phyloP scores from a whole-genome alignment of 2,797 vertebrate species.

The Ibycter americanus region DNA sequence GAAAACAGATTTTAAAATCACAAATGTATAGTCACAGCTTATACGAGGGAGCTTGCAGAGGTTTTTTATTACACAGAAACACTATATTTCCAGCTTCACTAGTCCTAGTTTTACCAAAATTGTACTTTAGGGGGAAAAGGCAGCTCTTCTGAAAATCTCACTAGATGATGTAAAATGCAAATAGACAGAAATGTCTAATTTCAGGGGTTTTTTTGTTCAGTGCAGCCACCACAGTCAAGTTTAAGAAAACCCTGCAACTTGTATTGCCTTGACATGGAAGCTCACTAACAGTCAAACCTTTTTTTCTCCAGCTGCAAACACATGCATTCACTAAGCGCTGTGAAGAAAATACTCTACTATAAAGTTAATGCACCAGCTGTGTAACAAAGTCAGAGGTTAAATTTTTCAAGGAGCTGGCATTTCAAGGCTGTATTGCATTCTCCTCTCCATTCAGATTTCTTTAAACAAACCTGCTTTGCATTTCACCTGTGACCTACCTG shows the following conservation, averaged over 20 bases:
- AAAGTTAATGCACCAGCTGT: background rate
- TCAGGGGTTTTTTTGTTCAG: background rate
- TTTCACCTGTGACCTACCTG: constrained; percentile 37
- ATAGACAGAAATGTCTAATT: background rate
- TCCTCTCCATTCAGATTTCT: constrained; percentile 14
- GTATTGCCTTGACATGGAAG: background rate
- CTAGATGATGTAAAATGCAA: background rate
- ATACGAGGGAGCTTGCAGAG: background rate
- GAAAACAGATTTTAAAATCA: background rate
- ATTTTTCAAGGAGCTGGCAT: background rate
- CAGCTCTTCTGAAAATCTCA: background rate
- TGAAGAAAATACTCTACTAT: background rate
- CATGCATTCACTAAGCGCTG: background rate
- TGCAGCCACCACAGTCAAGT: background rate
- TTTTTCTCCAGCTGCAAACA: background rate
- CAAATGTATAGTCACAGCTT: background rate
- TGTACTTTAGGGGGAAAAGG: background rate
- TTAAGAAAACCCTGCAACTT: background rate
- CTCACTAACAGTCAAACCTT: background rate
- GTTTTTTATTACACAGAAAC: background rate
- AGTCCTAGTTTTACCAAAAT: background rate
- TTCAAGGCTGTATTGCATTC: constrained; percentile 1
- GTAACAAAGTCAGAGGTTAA: constrained; percentile 3
- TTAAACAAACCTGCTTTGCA: constrained; percentile 14
- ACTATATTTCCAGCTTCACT: background rate